These are phyloP conservation scores for Meteorus sp. DNA, from an alignment of 1,140 invertebrate species.

Conservation along the genomic window DNA sequence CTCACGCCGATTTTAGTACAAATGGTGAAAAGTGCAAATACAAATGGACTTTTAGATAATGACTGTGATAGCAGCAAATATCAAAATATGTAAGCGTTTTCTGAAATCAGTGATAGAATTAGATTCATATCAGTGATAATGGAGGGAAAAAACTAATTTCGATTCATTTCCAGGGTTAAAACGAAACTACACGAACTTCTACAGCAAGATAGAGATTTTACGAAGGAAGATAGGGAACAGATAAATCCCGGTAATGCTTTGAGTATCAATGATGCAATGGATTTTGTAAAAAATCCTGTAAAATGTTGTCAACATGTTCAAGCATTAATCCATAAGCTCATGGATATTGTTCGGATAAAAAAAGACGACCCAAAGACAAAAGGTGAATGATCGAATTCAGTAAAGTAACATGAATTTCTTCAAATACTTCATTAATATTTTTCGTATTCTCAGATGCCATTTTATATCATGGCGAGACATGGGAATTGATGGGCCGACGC, in stretches of 20 bases:
- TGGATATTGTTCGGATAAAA: constrained; percentile 83
- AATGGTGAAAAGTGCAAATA: constrained; percentile 99
- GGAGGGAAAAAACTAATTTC: constrained; percentile 6
- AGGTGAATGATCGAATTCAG: constrained; percentile 58
- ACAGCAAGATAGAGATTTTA: constrained; percentile 89
- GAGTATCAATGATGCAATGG: constrained; percentile 85
- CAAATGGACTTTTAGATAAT: constrained; percentile 96
- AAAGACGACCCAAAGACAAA: constrained; percentile 86
- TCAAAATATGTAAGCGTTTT: constrained; percentile 83
- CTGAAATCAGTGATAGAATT: background rate
- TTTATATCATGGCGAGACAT: constrained; percentile 97
- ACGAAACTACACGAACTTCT: constrained; percentile 90
- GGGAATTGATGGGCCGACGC: constrained; percentile 96
- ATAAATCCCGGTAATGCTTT: constrained; percentile 90
- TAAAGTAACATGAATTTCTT: background rate
- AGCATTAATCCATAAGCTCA: constrained; percentile 80
- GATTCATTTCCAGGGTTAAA: constrained; percentile 77
- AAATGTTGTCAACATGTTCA: constrained; percentile 91
- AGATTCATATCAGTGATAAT: no score
- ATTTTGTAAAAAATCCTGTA: constrained; percentile 96
- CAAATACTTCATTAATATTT: background rate
- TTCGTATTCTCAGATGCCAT: constrained; percentile 71
- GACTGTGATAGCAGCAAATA: constrained; percentile 96
- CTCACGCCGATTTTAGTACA: constrained; percentile 98
- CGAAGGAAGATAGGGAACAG: constrained; percentile 77